Evolutionary conservation across 2,113 vertebrate genomes (phyloP).

Genomic region (Fregata magnificens): DNA sequence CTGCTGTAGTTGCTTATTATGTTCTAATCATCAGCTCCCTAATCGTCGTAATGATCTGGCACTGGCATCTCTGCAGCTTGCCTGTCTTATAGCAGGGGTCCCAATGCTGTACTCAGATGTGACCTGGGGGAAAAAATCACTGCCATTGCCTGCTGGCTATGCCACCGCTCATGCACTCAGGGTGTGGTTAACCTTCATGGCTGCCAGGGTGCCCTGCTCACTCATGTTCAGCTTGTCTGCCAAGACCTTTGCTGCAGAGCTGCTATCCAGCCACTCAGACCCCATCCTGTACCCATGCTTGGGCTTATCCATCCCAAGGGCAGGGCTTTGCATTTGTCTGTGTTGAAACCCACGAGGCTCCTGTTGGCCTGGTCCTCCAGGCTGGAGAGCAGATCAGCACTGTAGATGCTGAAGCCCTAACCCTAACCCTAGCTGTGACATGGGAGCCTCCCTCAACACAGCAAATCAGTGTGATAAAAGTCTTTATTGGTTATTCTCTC

Average conservation of each 20-base stretch:
- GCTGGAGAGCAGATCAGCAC: background rate
- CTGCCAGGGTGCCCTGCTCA: background rate
- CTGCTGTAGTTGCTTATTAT: background rate
- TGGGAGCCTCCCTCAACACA: background rate
- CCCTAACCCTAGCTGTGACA: background rate
- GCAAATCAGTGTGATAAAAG: background rate
- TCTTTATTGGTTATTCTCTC: background rate
- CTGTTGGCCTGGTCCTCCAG: background rate
- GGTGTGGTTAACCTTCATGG: background rate
- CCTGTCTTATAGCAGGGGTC: background rate
- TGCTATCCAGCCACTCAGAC: background rate
- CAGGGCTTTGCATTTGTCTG: background rate
- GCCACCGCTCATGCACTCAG: fast-evolving
- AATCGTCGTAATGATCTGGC: background rate
- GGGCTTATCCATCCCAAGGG: background rate
- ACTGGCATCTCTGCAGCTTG: background rate
- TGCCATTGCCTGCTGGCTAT: background rate
- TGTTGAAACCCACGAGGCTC: background rate
- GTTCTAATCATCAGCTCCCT: background rate
- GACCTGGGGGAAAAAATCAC: background rate
- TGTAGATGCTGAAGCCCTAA: background rate
- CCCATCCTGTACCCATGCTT: background rate
- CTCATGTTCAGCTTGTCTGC: background rate
- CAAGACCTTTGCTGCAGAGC: background rate
- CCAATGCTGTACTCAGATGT: background rate